phyloP scores from a whole-genome alignment of 2,113 vertebrate genomes.

The Corythornis madagascariensis region DNA sequence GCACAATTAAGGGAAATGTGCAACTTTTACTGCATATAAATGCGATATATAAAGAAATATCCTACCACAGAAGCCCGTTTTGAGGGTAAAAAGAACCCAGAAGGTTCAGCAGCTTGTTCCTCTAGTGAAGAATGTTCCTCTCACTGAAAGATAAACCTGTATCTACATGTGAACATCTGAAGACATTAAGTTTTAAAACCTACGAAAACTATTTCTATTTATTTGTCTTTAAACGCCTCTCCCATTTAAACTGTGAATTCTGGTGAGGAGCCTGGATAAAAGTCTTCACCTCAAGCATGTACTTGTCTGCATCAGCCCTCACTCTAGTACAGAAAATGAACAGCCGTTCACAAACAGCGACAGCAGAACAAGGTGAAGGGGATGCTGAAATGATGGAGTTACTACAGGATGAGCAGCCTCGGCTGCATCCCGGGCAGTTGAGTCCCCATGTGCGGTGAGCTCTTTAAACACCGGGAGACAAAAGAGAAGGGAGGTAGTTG shows the following conservation, averaged over 20 bases:
- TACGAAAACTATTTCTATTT: not conserved
- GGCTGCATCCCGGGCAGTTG: not conserved
- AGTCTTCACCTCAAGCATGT: not conserved
- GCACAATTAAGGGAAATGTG: not conserved
- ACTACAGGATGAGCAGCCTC: not conserved
- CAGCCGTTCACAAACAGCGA: not conserved
- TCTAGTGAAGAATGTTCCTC: not conserved
- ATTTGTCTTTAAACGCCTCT: not conserved
- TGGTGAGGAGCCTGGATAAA: not conserved
- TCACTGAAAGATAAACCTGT: not conserved
- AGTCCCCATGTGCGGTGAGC: not conserved
- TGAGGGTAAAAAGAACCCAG: not conserved
- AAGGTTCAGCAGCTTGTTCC: not conserved
- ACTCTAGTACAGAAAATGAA: not conserved
- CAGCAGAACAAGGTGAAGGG: not conserved
- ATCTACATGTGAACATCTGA: rapidly evolving
- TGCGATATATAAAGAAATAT: not conserved
- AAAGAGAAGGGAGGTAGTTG: not conserved
- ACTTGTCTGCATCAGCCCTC: not conserved
- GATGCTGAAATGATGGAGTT: not conserved
- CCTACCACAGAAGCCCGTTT: not conserved
- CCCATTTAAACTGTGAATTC: not conserved
- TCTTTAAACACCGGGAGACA: conserved; percentile 35
- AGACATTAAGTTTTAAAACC: not conserved
- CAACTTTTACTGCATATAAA: not conserved